Evolutionary conservation across 2,113 vertebrate genomes (phyloP).

Genomic region (Silurus asotus): DNA sequence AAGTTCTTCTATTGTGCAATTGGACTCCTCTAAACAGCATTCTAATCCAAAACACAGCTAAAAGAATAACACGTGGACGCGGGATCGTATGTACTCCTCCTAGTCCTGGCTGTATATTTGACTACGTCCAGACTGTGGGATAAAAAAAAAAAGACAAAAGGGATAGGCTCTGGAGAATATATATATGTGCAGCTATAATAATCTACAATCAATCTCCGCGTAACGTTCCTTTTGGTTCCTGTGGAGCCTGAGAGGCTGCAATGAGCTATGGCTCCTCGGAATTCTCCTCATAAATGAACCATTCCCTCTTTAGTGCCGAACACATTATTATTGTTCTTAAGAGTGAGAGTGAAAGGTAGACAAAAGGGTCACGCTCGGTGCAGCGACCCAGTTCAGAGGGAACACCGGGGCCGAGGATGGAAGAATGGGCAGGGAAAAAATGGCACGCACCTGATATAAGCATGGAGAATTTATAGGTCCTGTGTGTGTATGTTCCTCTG

Average conservation of each 20-base stretch:
- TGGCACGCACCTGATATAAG: neutral
- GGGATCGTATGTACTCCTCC: neutral
- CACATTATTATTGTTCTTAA: conserved; percentile 67
- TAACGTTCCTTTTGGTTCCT: conserved; percentile 37
- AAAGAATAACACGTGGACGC: neutral
- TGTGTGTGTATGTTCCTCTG: neutral
- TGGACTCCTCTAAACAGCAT: neutral
- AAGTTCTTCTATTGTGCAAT: neutral
- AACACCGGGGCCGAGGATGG: neutral
- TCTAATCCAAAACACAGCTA: neutral
- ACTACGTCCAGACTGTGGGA: conserved; percentile 3
- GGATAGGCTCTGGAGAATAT: conserved; percentile 29
- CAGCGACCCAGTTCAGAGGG: conserved; percentile 47
- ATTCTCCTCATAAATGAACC: conserved; percentile 66
- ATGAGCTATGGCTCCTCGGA: conserved; percentile 62
- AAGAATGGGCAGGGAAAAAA: conserved; percentile 5
- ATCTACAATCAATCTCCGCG: conserved; percentile 45
- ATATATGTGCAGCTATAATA: conserved; percentile 42
- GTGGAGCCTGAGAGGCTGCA: conserved; percentile 26
- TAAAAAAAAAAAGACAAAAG: conserved; percentile 28
- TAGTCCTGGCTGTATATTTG: neutral
- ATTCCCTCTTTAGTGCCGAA: conserved; percentile 60
- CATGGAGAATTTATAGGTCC: neutral
- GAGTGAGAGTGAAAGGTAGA: conserved; percentile 52
- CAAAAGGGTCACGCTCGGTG: conserved; percentile 54